Evolutionary conservation across 2,888 invertebrate genomes (phyloP), one percentile per base, ranked within the genome.

Genomic region (Drepanosiphum platanoidis): DNA sequence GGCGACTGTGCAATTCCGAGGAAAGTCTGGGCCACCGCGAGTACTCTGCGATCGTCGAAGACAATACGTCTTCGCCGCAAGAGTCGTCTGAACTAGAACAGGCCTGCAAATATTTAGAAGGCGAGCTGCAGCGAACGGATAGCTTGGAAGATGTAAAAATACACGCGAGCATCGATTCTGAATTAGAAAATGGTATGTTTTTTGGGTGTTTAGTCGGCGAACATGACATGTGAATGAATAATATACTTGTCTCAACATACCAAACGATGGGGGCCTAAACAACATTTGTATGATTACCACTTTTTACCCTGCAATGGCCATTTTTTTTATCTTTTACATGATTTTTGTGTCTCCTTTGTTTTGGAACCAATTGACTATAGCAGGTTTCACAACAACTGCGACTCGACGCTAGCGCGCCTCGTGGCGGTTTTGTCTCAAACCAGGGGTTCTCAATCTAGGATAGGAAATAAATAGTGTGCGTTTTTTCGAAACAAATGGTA

Each of bases 1-100:
- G 96, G 96, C 95, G 95, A 0, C 92, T 96, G 70, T 88, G 95
- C 95, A 0, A 94, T 22, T 80, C 64, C 13, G 80, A 86, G 71
- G 78, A 78, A 7, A 84, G 83, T 52, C 18, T 75, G 36, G 83
- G 83, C 2, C 83, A 84, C 15, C 75, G 83, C 27, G 83, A 84
- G 22, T 84, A 75, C n/a, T 15, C 75, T 7, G 30, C n/a, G 9
- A 5, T 34, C 9, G 32, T 34, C 1, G 83, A 84, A 75, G 83
- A 84, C n/a, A 75, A 66, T 5, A 27, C 34, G 15, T 30, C 46
- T 22, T 75, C 83, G 8, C 83, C 68, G 27, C 83, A 75, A 52
- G 83, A 75, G 27, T 52, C 83, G 7, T 75, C 75, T 7, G 83
- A 84, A 84, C 36, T 84, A 22, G 83, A 84, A 68, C 75, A 84